Base-by-base conservation (phyloP, 2,888 invertebrate genomes). In the Spodoptera littoralis region DNA sequence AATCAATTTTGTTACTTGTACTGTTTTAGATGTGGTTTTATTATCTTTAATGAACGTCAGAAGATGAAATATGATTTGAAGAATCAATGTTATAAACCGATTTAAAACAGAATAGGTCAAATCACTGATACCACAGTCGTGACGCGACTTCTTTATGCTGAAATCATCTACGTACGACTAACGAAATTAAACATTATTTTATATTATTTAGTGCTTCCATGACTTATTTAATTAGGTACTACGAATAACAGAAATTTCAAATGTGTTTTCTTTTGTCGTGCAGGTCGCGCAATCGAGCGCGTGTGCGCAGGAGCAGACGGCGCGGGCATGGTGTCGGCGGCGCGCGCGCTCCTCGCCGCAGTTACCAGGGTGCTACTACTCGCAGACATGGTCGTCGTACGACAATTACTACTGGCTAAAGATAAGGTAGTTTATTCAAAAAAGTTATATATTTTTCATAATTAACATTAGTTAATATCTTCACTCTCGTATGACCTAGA, bases 311-410 rank as follows among this genome's bases (percentile, higher is more conserved):
- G 96, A 74, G 95, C 95, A 49, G 96, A 96, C 79, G 96, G 96
- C 66, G 96, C 97, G 53, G 96, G 96, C 84, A 96, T 99, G 95
- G 98, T 99, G 71, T 96, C 98, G 79, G 98, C 99, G 55, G 98
- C 99, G 68, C 96, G 99, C 80, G 98, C 98, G 84, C 96, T 99
- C 57, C 96, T 99, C 64, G 98, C 98, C 52, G 98, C 99, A 62
- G 98, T 99, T 78, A 99, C 99, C 56, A 96, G 98, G 85, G 99
- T 99, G 60, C 96, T 99, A 59, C 96, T 99, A 64, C 95, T 99
- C 80, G 99, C 99, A 11, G 99, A 99, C 94, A 98, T 99, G 90
- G 99, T 99, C 65, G 98, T 99, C 53, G 99, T 99, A 62, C 98
- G 99, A 86, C 99, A 99, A 92, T 96, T 99, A 59, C 95, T 99